Conservation (phyloP, 2,113 vertebrate species). For the Strigops habroptila region DNA sequence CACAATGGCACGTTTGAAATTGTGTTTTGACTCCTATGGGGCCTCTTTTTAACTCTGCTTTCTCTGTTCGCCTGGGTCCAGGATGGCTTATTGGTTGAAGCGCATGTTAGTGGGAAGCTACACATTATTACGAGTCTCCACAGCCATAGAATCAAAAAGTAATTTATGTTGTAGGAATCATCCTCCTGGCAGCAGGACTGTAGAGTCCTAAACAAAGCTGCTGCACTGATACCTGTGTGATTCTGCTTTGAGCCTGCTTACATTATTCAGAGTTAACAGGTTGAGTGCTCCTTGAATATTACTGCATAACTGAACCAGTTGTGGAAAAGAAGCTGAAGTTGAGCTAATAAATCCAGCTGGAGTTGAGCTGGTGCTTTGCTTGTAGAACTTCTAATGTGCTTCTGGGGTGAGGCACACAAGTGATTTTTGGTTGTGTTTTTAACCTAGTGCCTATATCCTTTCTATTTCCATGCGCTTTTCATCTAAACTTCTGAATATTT, state of each 20-base stretch:
- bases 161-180: neutral
- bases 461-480: neutral
- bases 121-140: neutral
- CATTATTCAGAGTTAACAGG: neutral
- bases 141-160: neutral
- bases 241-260: neutral
- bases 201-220: neutral
- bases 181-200: neutral
- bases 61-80: neutral
- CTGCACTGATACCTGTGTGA: neutral
- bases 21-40: neutral
- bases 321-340: neutral
- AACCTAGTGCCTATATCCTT: neutral
- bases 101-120: neutral
- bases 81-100: neutral
- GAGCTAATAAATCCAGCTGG: neutral
- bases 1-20: neutral
- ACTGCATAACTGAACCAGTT: neutral
- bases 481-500: neutral
- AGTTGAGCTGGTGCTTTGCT: neutral
- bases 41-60: neutral
- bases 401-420: neutral
- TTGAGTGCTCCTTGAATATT: neutral
- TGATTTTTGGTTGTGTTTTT: neutral
- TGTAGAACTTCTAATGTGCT: neutral